These are phyloP conservation scores for Eurystomus glaucurus DNA, from an alignment of 2,797 vertebrate species.

Conservation along the genomic window DNA sequence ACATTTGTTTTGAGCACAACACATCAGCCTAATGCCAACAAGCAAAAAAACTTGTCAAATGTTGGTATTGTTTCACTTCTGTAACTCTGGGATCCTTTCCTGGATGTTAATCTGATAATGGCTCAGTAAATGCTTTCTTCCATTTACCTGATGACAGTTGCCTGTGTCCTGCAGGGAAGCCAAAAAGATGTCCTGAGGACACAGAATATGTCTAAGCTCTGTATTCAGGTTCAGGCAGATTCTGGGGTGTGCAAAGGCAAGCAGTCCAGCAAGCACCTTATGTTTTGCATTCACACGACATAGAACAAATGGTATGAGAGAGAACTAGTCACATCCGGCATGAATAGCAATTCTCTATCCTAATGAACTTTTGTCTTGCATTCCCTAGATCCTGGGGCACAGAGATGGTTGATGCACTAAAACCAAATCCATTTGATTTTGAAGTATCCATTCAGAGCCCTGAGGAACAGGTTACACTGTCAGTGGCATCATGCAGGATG, in stretches of 20 bases:
- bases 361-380: not conserved
- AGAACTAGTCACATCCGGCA: not conserved
- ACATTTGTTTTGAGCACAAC: conserved; percentile 27
- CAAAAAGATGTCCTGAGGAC: not conserved
- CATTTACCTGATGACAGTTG: not conserved
- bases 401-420: not conserved
- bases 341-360: not conserved
- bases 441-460: not conserved
- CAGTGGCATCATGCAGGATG: not conserved
- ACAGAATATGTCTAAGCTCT: not conserved
- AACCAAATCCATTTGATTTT: not conserved
- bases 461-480: not conserved
- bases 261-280: not conserved
- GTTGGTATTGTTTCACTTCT: conserved; percentile 12
- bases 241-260: not conserved
- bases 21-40: not conserved
- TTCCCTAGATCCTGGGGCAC: not conserved
- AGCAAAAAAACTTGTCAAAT: not conserved
- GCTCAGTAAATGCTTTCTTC: conserved; percentile 10
- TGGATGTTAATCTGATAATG: conserved; percentile 13
- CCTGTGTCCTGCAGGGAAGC: not conserved
- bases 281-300: not conserved
- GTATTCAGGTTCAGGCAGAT: not conserved
- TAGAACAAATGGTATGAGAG: fast-evolving
- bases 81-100: not conserved